A percentile compares a stretch with the other conserved stretches of the same genome.
phyloP scores from a whole-genome alignment of 2,888 invertebrate genomes.

The Ophion ventricosus region DNA sequence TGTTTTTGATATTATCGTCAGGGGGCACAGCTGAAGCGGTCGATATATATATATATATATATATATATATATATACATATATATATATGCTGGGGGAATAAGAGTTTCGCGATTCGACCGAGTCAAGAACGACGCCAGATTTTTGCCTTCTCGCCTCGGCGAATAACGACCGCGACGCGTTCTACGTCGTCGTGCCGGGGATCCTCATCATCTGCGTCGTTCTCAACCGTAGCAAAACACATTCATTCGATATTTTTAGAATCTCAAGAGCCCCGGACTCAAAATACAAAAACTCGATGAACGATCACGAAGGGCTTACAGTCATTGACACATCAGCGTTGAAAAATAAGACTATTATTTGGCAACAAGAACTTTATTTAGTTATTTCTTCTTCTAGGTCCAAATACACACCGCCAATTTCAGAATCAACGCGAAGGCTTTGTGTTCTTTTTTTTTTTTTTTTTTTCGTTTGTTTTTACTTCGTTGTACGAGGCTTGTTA shows the following conservation, averaged over 20 bases:
- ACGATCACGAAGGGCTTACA: background rate
- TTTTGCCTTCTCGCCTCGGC: conserved; percentile 29
- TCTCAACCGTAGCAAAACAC: conserved; percentile 45
- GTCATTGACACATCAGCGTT: conserved; percentile 19
- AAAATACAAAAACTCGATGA: conserved; percentile 22
- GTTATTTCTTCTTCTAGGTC: background rate
- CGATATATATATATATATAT: background rate
- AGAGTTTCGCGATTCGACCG: conserved; percentile 40
- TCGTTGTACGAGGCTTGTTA: no score
- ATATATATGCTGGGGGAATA: background rate
- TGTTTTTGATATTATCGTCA: conserved; percentile 36
- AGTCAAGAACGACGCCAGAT: conserved; percentile 42
- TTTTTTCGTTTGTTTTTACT: no score
- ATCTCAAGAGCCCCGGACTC: conserved; percentile 19
- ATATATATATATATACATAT: background rate
- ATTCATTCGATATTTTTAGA: conserved; percentile 58
- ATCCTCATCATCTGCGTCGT: conserved; percentile 32
- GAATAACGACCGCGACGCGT: conserved; percentile 41
- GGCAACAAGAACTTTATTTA: conserved; percentile 21
- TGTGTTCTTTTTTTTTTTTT: background rate
- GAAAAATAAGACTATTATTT: background rate
- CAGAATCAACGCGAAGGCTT: background rate
- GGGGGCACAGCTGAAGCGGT: conserved; percentile 38
- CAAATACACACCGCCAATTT: background rate
- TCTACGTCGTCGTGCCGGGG: conserved; percentile 34